These are phyloP conservation scores for Drosophila serrata DNA, from an alignment of 1,140 invertebrate species.

Conservation along the genomic window DNA sequence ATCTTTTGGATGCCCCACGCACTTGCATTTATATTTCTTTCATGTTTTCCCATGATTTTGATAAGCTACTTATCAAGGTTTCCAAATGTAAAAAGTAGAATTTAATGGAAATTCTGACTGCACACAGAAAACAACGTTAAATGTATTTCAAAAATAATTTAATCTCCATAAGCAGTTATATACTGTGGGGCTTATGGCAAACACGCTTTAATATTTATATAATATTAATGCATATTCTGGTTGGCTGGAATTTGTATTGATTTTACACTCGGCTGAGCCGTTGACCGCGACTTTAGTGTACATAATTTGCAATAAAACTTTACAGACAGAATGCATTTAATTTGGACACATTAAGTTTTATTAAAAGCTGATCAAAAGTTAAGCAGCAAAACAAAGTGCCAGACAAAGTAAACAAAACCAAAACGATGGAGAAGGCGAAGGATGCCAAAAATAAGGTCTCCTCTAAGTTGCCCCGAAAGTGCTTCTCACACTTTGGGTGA, in stretches of 20 bases:
- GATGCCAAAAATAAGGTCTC: slow-evolving; percentile 43
- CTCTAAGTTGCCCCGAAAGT: slow-evolving; percentile 55
- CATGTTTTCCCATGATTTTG: too few species aligned
- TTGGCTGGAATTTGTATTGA: slow-evolving; percentile 18
- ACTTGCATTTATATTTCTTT: slow-evolving; percentile 1
- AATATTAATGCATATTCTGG: slow-evolving; percentile 21
- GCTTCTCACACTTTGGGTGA: slow-evolving; percentile 33
- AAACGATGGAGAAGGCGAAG: slow-evolving; percentile 3
- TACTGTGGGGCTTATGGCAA: slow-evolving; percentile 4
- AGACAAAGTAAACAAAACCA: slow-evolving; percentile 44
- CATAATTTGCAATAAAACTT: slow-evolving; percentile 57
- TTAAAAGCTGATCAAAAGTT: slow-evolving; percentile 77
- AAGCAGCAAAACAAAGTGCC: slow-evolving; percentile 61
- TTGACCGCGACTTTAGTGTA: slow-evolving; percentile 39
- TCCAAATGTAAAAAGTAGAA: background rate
- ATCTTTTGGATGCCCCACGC: background rate
- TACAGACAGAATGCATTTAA: slow-evolving; percentile 68
- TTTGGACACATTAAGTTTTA: slow-evolving; percentile 53
- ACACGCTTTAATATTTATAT: slow-evolving; percentile 20
- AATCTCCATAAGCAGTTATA: slow-evolving; percentile 5
- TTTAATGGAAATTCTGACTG: background rate
- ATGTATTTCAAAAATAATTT: slow-evolving; percentile 8
- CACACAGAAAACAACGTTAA: too few species aligned
- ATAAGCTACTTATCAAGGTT: too few species aligned
- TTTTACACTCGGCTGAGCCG: slow-evolving; percentile 15